Base-by-base conservation (phyloP, 2,113 vertebrate species). In the Carassius carassius region DNA sequence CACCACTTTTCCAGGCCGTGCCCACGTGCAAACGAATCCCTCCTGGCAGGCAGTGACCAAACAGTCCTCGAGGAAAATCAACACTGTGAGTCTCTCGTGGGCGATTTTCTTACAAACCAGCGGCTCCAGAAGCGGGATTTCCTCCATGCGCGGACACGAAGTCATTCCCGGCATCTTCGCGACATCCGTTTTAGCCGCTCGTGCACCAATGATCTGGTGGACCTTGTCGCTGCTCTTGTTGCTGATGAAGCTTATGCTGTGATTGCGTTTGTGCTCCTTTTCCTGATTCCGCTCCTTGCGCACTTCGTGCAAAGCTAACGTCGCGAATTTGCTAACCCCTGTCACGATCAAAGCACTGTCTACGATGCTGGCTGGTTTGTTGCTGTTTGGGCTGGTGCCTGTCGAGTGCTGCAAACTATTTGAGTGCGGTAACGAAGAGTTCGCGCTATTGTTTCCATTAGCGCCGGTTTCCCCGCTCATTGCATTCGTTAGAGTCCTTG, bases 1-100 rank as follows among this genome's bases (percentile, higher is more conserved):
- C 95, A 98, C 98, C 97, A 97, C 97, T 96, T 99, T 99, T 91
- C 98, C 98, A 86, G 98, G 98, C 95, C 98, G 96, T 92, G 97
- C 98, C 98, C 98, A 99, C 91, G 98, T 99, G 97, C 98, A 99
- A 96, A 99, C 94, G 95, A 99, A 99, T 91, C 98, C 98, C 94
- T 99, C 98, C 96, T 99, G 98, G 94, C 98, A 99, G 93, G 97
- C 98, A 94, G 98, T 99, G 95, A 99, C 98, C 96, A 99, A 95
- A 96, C 97, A 99, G 97, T 99, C 98, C 96, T 99, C 98, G 85
- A 99, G 97, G 94, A 99, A 99, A 94, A 99, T 97, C 90, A 99
- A 94, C 92, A 99, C 98, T 90, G 98, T 98, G 93, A 99, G 98
- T 94, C 98, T 96, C 91, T 99, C 98, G 67, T 99, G 98, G 89